Evolutionary conservation across 2,113 vertebrate species (phyloP).

Genomic region (Numida meleagris): DNA sequence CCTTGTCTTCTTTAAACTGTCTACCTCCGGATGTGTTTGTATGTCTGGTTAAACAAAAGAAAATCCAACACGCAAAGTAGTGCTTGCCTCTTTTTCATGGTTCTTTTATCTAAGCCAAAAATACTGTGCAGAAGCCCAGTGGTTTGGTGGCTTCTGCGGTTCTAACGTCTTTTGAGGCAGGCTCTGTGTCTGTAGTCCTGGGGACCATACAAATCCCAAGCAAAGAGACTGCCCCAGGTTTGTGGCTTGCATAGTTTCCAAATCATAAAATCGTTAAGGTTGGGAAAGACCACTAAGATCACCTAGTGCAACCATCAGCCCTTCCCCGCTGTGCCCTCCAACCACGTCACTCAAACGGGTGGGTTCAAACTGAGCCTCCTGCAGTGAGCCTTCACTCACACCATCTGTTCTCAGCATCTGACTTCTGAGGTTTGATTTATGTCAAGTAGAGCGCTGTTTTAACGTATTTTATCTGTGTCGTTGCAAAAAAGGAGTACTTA

Average conservation of each 20-base stretch:
- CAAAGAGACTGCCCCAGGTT: background rate
- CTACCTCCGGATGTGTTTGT: background rate
- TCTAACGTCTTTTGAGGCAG: background rate
- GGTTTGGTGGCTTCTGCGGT: background rate
- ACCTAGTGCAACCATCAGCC: too few species aligned
- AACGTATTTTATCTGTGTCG: background rate
- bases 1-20: background rate
- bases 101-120: background rate
- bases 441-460: background rate
- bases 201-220: background rate
- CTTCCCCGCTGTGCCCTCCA: too few species aligned
- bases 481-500: background rate
- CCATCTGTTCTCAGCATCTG: background rate
- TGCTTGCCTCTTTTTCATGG: background rate
- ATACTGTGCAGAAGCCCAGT: background rate
- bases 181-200: background rate
- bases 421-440: background rate
- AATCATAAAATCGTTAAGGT: too few species aligned
- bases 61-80: background rate
- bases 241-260: background rate
- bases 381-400: accelerated
- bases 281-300: too few species aligned
- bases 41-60: background rate
- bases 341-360: too few species aligned
- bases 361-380: background rate